Conservation (phyloP, 2,888 invertebrate genomes). For the Melanotus villosus region DNA sequence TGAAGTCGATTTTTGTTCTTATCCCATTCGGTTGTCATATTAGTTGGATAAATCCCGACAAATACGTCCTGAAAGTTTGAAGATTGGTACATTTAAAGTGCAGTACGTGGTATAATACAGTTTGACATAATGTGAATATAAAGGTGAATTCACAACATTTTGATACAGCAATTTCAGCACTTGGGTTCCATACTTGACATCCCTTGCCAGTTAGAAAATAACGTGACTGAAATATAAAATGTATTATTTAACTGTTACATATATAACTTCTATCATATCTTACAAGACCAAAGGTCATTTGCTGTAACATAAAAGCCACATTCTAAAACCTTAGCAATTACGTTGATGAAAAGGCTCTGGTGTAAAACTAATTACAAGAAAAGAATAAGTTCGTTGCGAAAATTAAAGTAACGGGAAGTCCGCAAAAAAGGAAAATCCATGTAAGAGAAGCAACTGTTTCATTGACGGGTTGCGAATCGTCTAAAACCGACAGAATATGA, state of each 20-base stretch:
- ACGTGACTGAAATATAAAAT: constrained; percentile 1
- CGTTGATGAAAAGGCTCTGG: background rate
- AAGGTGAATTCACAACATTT: background rate
- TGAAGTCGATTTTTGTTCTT: background rate
- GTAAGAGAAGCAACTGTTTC: no score
- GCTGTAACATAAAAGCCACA: no score
- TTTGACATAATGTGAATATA: background rate
- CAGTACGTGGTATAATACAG: background rate
- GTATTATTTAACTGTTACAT: no score
- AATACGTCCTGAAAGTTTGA: background rate
- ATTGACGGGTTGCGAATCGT: background rate
- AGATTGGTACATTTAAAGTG: background rate
- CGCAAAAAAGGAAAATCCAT: background rate
- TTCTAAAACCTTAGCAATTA: no score
- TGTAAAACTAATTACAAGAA: background rate
- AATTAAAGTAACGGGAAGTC: background rate
- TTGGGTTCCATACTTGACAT: background rate
- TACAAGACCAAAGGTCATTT: no score
- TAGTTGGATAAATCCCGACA: background rate
- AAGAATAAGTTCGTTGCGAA: constrained; percentile 1
- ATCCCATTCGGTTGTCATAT: background rate
- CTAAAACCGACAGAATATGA: constrained; percentile 21
- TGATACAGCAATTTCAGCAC: background rate
- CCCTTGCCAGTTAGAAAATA: background rate
- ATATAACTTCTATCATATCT: no score